Evolutionary conservation across 1,140 invertebrate species (phyloP), one percentile per base, ranked within the genome.

Genomic region (Drosophila mayri): DNA sequence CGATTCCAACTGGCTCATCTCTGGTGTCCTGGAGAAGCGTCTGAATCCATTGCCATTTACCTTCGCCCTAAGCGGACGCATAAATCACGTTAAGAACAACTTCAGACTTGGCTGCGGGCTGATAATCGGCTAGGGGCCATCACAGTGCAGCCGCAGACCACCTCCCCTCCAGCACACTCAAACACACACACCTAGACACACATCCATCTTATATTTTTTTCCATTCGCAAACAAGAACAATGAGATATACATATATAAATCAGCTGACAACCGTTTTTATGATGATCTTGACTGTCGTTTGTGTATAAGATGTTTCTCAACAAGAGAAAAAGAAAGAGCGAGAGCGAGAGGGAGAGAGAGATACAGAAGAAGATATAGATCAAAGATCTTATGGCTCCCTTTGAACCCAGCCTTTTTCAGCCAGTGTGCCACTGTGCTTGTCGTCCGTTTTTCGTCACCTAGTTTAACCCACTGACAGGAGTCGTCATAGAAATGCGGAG

Each of bases 1-100:
- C 43, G 99, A 99, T 93, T 97, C 97, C 52, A 99, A 99, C 93
- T 99, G 98, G 98, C 98, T 96, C 64, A 96, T 99, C 38, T 97
- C 97, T 61, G 98, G 97, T 2, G 97, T 98, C 2, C 93, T 99
- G 76, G 99, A 99, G 93, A 99, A 99, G 94, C 97, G 98, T 93
- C 93, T 99, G 41, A 95, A 96, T 80, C 97, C 97, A 25, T 94
- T 99, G 81, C 99, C 99, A 63, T 99, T 99, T 93, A 97, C 97
- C 3, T 96, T 99, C 81, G 96, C 97, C 10, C 93, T 99, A 2
- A 99, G 98, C 90, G 98, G 97, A 54, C 95, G 97, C 93, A 94
- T 99, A 52, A 99, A 99, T 94, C 98, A 99, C 92, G 94, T 94
- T 18, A 98, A 98, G 93, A 96, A 96, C 92, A 96, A 97, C 82